Percentiles rank a stretch among this genome's conserved stretches.
phyloP scores from a whole-genome alignment of 2,888 invertebrate genomes.

The Cantharis flavilabris region DNA sequence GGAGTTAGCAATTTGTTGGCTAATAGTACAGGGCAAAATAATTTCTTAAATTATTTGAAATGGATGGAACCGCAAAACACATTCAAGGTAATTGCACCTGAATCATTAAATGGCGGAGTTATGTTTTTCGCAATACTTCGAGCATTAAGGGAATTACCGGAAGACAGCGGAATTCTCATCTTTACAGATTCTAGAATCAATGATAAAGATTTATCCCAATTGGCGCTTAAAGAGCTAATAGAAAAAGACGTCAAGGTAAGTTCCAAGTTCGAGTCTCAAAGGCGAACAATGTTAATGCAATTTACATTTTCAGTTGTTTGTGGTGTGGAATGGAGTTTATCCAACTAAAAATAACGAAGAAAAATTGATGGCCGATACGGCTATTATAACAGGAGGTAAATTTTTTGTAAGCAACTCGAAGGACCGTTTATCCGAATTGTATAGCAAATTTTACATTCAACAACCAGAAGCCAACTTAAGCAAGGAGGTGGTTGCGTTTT shows the following conservation, averaged over 20 bases:
- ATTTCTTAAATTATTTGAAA: constrained; percentile 31
- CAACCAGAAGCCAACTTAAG: constrained; percentile 13
- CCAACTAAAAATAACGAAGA: constrained; percentile 54
- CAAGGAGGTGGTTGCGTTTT: constrained; percentile 31
- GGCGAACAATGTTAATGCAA: not conserved
- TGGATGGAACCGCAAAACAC: constrained; percentile 12
- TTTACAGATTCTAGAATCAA: constrained; percentile 62
- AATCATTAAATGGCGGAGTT: constrained; percentile 55
- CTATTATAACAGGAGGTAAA: constrained; percentile 56
- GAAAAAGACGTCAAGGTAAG: constrained; percentile 57
- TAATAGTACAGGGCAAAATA: constrained; percentile 30
- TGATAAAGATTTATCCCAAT: constrained; percentile 58
- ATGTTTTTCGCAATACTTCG: constrained; percentile 64
- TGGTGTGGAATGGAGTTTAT: constrained; percentile 57
- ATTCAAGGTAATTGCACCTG: constrained; percentile 16
- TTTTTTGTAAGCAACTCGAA: constrained; percentile 50
- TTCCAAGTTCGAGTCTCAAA: constrained; percentile 32
- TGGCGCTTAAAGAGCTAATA: constrained; percentile 54
- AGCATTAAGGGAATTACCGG: constrained; percentile 65
- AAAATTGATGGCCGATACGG: constrained; percentile 55
- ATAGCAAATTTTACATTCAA: constrained; percentile 9
- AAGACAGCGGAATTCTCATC: constrained; percentile 66
- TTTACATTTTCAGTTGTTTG: constrained; percentile 51
- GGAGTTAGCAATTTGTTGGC: constrained; percentile 41
- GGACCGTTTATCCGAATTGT: constrained; percentile 32